Conservation (phyloP, 2,113 vertebrate genomes). For the Archilochus colubris region DNA sequence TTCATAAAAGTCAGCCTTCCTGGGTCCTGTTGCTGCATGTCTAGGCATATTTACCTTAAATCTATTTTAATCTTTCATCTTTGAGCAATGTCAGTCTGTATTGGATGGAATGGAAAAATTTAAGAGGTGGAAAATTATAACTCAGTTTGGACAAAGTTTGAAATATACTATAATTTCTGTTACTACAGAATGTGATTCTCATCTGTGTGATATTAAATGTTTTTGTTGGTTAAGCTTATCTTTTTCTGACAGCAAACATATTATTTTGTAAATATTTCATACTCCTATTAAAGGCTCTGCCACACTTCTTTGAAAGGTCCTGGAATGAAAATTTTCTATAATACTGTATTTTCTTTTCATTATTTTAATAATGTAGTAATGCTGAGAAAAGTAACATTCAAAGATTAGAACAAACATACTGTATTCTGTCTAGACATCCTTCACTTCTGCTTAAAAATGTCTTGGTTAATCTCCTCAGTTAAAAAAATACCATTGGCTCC, state of each 20-base stretch:
- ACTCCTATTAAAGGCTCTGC: background rate
- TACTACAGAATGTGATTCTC: background rate
- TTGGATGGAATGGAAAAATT: background rate
- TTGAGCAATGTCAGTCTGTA: background rate
- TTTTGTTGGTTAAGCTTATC: background rate
- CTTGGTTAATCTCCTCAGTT: slow-evolving; percentile 3
- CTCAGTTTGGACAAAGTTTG: background rate
- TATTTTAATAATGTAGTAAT: background rate
- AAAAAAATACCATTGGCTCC: slow-evolving; percentile 3
- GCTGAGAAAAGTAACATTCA: slow-evolving; percentile 15
- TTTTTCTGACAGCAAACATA: background rate
- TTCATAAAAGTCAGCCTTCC: background rate
- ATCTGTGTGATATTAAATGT: background rate
- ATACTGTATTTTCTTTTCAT: background rate
- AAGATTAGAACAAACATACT: background rate
- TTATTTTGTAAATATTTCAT: slow-evolving; percentile 9
- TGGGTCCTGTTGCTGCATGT: background rate
- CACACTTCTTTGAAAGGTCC: background rate
- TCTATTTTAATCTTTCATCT: background rate
- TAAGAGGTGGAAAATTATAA: background rate
- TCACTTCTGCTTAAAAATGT: background rate
- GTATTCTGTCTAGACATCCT: background rate
- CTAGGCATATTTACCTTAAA: background rate
- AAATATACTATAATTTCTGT: background rate
- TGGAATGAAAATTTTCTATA: background rate